Evolutionary conservation across 2,797 vertebrate species (phyloP).

Genomic region (Lindbergichthys nudifrons): DNA sequence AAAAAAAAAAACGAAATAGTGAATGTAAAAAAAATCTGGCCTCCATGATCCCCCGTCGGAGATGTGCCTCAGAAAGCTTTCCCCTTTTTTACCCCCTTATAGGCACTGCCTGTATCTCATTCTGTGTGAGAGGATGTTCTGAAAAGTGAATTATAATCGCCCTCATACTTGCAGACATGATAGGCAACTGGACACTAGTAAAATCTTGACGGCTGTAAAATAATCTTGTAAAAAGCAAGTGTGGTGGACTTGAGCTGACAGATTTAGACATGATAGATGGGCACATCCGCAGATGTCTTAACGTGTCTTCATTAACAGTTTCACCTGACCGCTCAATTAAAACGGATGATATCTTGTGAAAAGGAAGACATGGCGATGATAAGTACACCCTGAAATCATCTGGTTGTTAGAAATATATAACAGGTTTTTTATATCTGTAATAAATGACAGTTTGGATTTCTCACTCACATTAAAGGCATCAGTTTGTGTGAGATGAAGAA

Average conservation of each 20-base stretch:
- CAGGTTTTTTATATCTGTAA: slow-evolving; percentile 5
- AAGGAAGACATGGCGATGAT: slow-evolving; percentile 9
- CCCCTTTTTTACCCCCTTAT: too few relatives aligned
- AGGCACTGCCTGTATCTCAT: background rate
- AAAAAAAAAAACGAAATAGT: too few relatives aligned
- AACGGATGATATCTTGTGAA: slow-evolving; percentile 26
- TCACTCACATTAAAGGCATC: slow-evolving; percentile 13
- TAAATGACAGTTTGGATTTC: background rate
- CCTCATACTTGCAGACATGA: slow-evolving; percentile 12
- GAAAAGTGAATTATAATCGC: slow-evolving; percentile 48
- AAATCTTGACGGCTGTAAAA: slow-evolving; percentile 51
- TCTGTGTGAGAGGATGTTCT: slow-evolving; percentile 37
- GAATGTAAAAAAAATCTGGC: too few relatives aligned
- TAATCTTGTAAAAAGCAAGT: slow-evolving; percentile 58
- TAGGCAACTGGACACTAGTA: slow-evolving; percentile 58
- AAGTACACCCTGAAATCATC: slow-evolving; percentile 6
- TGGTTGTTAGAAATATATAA: background rate
- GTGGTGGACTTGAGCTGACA: slow-evolving; percentile 35
- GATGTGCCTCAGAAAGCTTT: too few relatives aligned
- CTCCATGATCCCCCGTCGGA: too few relatives aligned
- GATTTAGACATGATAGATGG: slow-evolving; percentile 58
- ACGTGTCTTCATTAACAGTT: slow-evolving; percentile 63
- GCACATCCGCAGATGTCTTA: slow-evolving; percentile 35
- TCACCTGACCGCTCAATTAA: slow-evolving; percentile 33
- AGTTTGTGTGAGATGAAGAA: background rate